These are phyloP conservation scores for Heteromormyrus szaboi DNA, from an alignment of 2,797 vertebrate species.

Conservation along the genomic window DNA sequence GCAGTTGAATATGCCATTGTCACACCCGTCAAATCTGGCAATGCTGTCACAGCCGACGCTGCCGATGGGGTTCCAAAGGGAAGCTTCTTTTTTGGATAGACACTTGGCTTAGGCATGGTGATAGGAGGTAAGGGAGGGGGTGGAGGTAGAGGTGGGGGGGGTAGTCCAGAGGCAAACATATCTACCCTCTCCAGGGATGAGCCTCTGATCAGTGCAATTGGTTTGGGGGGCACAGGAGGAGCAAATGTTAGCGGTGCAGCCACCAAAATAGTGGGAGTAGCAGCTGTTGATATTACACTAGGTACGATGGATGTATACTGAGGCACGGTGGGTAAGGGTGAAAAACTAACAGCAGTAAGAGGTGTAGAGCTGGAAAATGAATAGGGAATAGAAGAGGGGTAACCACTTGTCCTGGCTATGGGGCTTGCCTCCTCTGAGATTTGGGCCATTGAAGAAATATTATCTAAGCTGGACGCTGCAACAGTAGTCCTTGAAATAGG, in stretches of 20 bases:
- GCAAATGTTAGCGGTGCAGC: constrained; percentile 48
- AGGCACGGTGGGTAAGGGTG: constrained; percentile 66
- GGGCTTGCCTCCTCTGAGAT: not conserved
- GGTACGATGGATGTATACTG: constrained; percentile 64
- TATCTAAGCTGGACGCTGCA: constrained; percentile 53
- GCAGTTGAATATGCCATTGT: constrained; percentile 49
- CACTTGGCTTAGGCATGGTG: constrained; percentile 78
- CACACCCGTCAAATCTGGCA: constrained; percentile 34
- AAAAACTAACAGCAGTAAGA: constrained; percentile 47
- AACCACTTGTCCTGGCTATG: not conserved
- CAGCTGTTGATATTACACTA: constrained; percentile 58
- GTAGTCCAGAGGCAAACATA: constrained; percentile 54
- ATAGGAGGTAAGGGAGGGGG: constrained; percentile 77
- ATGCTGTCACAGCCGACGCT: constrained; percentile 43
- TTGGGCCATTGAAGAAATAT: constrained; percentile 35
- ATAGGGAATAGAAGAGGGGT: constrained; percentile 12
- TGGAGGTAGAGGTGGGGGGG: constrained; percentile 61
- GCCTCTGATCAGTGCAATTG: constrained; percentile 67
- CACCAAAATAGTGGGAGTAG: constrained; percentile 46
- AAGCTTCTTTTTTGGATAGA: constrained; percentile 81
- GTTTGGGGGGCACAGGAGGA: constrained; percentile 75
- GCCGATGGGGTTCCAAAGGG: constrained; percentile 65
- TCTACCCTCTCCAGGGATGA: constrained; percentile 76
- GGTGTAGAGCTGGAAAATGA: constrained; percentile 38
- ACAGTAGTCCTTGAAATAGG: not conserved